Evolutionary conservation across 2,888 invertebrate genomes (phyloP).

Genomic region (Cybosia mesomella): DNA sequence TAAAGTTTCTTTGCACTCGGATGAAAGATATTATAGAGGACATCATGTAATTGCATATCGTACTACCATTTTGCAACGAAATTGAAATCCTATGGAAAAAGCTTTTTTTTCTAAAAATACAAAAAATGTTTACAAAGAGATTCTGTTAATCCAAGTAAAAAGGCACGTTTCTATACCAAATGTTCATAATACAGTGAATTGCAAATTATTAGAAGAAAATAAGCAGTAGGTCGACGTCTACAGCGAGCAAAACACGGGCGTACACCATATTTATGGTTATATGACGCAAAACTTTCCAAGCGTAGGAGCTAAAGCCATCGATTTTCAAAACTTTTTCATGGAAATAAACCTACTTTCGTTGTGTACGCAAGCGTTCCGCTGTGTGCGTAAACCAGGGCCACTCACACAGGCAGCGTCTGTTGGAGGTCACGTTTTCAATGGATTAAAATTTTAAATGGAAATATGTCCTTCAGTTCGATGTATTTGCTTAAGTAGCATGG

Average conservation of each 20-base stretch:
- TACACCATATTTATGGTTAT: conserved; percentile 84
- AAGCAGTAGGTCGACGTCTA: conserved; percentile 64
- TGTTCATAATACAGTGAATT: conserved; percentile 60
- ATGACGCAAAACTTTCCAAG: conserved; percentile 84
- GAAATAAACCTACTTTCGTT: conserved; percentile 87
- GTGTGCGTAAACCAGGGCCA: conserved; percentile 69
- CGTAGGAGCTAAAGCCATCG: conserved; percentile 87
- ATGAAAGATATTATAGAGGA: too few species aligned
- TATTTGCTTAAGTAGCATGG: background rate
- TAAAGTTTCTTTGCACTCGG: too few species aligned
- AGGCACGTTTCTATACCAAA: conserved; percentile 48
- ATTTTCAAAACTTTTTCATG: conserved; percentile 88
- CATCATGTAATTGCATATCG: too few species aligned
- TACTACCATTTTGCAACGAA: too few species aligned
- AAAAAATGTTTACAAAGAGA: conserved; percentile 17
- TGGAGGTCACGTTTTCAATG: conserved; percentile 74
- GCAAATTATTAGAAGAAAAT: conserved; percentile 71
- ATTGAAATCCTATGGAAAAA: background rate
- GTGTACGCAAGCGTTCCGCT: conserved; percentile 67
- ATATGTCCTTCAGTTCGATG: conserved; percentile 19
- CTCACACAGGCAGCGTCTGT: conserved; percentile 62
- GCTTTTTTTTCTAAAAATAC: conserved; percentile 14
- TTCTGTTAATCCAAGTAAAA: conserved; percentile 33
- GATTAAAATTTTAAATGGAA: conserved; percentile 50
- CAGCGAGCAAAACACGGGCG: conserved; percentile 80